Base-by-base conservation (phyloP, 2,888 invertebrate genomes). In the Stenoptilia bipunctidactyla region DNA sequence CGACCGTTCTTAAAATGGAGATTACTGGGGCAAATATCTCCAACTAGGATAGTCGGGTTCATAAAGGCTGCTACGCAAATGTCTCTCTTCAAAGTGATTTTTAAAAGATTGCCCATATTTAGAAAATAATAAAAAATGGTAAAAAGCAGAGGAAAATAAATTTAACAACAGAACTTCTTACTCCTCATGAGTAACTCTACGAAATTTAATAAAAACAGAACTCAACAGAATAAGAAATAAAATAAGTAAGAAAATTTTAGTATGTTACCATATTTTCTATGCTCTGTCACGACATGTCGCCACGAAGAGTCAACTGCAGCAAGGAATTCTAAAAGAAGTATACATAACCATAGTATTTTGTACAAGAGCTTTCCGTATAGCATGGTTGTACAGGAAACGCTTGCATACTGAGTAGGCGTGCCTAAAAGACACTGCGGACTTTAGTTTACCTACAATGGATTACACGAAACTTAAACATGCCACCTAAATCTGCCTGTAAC, bases 1-100 rank as follows among this genome's bases (percentile, higher is more conserved):
- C 76, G 71, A 73, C 79, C 76, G 80, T 80, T 80, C 82, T 82
- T 83, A 79, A 83, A 83, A 82, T 80, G 79, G 80, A 80, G 82
- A 83, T 82, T 82, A 83, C 76, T 71, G 61, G 56, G 69, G 73
- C 71, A 72, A 79, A 77, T 79, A 79, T 80, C 79, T 83, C 71
- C 61, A 76, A 79, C 75, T 75, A 71, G 67, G 66, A 71, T 62
- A 71, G 6, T 30, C 30, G 12, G 30, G 12, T 30, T 20, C 20
- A 20, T 20, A 20, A 20, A 20, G 20, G 4, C 20, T 20, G 20
- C 20, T 20, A 20, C 20, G 20, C 20, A 20, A 20, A 20, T 20
- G 20, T 20, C 4, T 20, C 3, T 20, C 20, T 3, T 3, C 3
- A 20, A 8, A 20, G 20, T 20, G 20, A 20, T 20, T 20, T 20